Conservation (phyloP, 2,888 invertebrate species). For the Nowickia ferox region DNA sequence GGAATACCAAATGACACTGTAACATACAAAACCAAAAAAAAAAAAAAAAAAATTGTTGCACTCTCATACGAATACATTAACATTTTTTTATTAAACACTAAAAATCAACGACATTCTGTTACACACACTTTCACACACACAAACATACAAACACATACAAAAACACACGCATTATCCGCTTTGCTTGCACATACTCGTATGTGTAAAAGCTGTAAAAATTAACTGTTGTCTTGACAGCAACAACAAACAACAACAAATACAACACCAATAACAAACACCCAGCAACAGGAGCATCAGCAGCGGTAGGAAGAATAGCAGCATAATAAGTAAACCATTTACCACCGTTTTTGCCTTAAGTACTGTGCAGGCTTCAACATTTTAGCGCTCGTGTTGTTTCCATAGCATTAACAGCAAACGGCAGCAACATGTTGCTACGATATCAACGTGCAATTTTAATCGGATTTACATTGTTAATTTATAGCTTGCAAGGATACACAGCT, state of each 20-base stretch:
- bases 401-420: conserved; percentile 57
- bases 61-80: conserved; percentile 35
- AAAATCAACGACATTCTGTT: conserved; percentile 34
- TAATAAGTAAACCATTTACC: conserved; percentile 30
- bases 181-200: conserved; percentile 30
- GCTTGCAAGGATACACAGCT: conserved; percentile 75
- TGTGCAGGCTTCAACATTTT: conserved; percentile 65
- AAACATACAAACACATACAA: not conserved
- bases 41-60: not conserved
- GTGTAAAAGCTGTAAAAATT: conserved; percentile 46
- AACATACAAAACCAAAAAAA: conserved; percentile 27
- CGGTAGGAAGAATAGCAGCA: conserved; percentile 20
- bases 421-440: conserved; percentile 75
- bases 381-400: conserved; percentile 54
- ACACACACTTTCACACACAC: not conserved
- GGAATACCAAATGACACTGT: conserved; percentile 38
- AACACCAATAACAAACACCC: conserved; percentile 16
- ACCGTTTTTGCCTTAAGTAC: conserved; percentile 46
- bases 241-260: conserved; percentile 10
- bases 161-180: not conserved
- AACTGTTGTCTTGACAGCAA: conserved; percentile 47
- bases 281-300: conserved; percentile 7
- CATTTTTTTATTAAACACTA: conserved; percentile 17
- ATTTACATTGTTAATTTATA: conserved; percentile 79
- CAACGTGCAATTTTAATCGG: conserved; percentile 78